Evolutionary conservation across 2,113 vertebrate genomes (phyloP), one percentile per base, ranked within the genome.

Genomic region (Percopsis transmontana): DNA sequence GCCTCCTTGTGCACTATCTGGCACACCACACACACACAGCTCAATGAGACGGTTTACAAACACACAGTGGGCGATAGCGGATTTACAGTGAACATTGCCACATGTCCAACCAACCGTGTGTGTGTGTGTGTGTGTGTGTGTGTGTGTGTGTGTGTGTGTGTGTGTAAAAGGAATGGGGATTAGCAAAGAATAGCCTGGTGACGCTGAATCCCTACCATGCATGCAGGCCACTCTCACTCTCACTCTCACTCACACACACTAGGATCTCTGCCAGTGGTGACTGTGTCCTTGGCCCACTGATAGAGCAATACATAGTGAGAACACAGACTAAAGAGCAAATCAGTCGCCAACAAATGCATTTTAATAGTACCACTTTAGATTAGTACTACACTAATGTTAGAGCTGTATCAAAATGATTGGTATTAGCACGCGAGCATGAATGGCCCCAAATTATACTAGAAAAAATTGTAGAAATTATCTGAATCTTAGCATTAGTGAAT

Each of bases 211-310:
- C 45, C 45, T 48, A 48, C 45, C 33, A 18, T 13, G 11, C 27
- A 39, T 12, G 16, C 55, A 38, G 27, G 9, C 27, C 5, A 57
- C 55, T 19, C 52, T 3, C 52, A 54, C 52, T 24, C 52, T 24
- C 52, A 27, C 23, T 62, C 72, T 57, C 70, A 74, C 67, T 62
- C 76, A 44, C 55, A 51, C 51, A 53, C 19, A 53, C 51, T 21
- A 63, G 63, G 82, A 82, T 85, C 72, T 62, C 82, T 86, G 77
- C 76, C 10, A 1, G 42, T 62, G 45, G 58, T 50, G 48, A 72
- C 69, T 24, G 53, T 24, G 77, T 85, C 85, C 87, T 89, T 87
- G 85, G 85, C 80, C 80, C 24, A 83, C 74, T 76, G 71, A 76
- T 62, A 2, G 68, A 83, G 42, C 42, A 64, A 77, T 61, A 63